Evolutionary conservation across 2,797 vertebrate genomes (phyloP).

Genomic region (Siniperca scherzeri): DNA sequence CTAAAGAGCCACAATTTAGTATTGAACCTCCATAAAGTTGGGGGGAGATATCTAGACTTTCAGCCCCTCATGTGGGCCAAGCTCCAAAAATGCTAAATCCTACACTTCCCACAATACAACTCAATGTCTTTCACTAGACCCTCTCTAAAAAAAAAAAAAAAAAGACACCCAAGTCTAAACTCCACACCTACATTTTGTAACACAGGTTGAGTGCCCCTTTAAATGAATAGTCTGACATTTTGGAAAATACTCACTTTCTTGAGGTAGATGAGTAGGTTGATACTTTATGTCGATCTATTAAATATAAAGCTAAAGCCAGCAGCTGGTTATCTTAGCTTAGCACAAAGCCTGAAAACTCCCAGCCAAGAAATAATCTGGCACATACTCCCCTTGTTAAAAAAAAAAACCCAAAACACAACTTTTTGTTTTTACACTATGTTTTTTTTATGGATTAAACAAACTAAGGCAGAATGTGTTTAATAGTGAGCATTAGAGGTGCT

Average conservation of each 20-base stretch:
- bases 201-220: background rate
- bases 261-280: background rate
- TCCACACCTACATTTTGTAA: background rate
- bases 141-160: too few relatives aligned
- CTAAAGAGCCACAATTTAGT: background rate
- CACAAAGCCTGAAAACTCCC: background rate
- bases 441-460: background rate
- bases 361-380: background rate
- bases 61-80: background rate
- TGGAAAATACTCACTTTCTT: background rate
- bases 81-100: background rate
- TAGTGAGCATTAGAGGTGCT: background rate
- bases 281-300: background rate
- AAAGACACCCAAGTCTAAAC: too few relatives aligned
- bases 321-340: background rate
- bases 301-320: background rate
- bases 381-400: background rate
- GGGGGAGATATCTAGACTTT: background rate
- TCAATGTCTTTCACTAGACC: background rate
- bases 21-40: background rate
- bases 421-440: background rate
- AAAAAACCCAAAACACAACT: too few relatives aligned
- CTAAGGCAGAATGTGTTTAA: background rate
- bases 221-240: background rate
- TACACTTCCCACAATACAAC: slow-evolving; percentile 11